Conservation (phyloP, 2,797 vertebrate species). For the Miichthys miiuy region DNA sequence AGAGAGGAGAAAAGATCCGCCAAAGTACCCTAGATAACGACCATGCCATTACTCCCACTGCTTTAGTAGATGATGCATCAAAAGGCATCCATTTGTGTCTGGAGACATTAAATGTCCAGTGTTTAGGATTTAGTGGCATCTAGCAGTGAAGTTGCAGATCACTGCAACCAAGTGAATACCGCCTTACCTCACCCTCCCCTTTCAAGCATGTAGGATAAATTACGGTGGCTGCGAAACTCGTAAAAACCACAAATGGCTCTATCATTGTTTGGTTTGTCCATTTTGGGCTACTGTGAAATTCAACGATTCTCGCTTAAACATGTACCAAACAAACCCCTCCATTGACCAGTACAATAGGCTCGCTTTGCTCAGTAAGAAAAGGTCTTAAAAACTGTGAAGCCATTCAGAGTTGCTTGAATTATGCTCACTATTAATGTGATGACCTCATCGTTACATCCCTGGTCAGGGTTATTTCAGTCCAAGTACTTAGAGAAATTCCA, state of each 20-base stretch:
- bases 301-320: neutral
- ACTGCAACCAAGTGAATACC: no score
- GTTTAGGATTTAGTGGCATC: no score
- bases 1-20: neutral
- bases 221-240: no score
- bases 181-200: no score
- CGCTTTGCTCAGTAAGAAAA: constrained; percentile 13
- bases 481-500: constrained; percentile 52
- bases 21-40: constrained; percentile 48
- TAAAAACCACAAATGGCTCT: no score
- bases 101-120: constrained; percentile 9
- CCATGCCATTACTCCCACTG: constrained; percentile 29
- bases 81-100: constrained; percentile 36
- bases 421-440: constrained; percentile 39
- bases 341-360: neutral
- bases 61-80: constrained; percentile 56
- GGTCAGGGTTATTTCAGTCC: constrained; percentile 53
- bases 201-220: no score
- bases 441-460: constrained; percentile 41
- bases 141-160: no score
- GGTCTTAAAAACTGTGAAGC: constrained; percentile 27
- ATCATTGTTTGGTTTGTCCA: no score
- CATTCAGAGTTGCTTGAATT: constrained; percentile 37
- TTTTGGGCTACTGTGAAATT: neutral
- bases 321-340: neutral